Evolutionary conservation across 30 jellyfish, hydroid and myxozoan species (phyloP).

Genomic region (Nemopilema nomurai): DNA sequence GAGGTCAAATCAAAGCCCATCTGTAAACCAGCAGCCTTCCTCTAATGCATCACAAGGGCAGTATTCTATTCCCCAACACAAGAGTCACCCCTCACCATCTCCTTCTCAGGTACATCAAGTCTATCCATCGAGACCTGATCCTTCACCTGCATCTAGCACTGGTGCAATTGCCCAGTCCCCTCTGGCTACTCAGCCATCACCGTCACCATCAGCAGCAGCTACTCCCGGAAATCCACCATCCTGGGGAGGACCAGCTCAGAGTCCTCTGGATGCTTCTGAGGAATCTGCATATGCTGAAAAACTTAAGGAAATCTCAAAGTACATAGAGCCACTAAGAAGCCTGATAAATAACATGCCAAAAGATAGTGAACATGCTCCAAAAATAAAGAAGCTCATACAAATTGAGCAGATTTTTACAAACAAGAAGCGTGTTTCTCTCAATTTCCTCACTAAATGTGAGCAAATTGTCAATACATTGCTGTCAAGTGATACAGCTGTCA

Average conservation of each 20-base stretch:
- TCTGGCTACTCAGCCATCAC: constrained; percentile 62
- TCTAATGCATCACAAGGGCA: constrained; percentile 35
- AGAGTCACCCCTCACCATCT: constrained; percentile 62
- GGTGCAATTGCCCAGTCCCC: constrained; percentile 66
- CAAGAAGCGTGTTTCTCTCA: constrained; percentile 42
- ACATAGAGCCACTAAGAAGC: constrained; percentile 61
- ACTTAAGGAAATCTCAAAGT: constrained; percentile 51
- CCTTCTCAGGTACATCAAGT: constrained; percentile 54
- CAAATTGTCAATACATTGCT: constrained; percentile 47
- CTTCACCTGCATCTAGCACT: constrained; percentile 52
- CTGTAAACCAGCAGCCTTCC: constrained; percentile 36
- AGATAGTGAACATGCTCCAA: constrained; percentile 70
- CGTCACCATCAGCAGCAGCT: constrained; percentile 62
- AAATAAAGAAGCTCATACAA: constrained; percentile 38
- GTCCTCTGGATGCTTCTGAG: constrained; percentile 74
- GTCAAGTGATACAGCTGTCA: constrained; percentile 35
- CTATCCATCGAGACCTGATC: constrained; percentile 41
- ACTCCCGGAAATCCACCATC: constrained; percentile 77
- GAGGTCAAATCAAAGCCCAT: constrained; percentile 48
- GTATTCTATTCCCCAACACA: constrained; percentile 20
- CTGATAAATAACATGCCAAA: constrained; percentile 64
- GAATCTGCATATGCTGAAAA: constrained; percentile 73
- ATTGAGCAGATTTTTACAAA: constrained; percentile 48
- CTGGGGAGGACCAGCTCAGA: constrained; percentile 69
- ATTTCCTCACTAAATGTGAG: constrained; percentile 45